Evolutionary conservation across 2,113 vertebrate genomes (phyloP), one percentile per base, ranked within the genome.

Genomic region (Lipophrys pholis): DNA sequence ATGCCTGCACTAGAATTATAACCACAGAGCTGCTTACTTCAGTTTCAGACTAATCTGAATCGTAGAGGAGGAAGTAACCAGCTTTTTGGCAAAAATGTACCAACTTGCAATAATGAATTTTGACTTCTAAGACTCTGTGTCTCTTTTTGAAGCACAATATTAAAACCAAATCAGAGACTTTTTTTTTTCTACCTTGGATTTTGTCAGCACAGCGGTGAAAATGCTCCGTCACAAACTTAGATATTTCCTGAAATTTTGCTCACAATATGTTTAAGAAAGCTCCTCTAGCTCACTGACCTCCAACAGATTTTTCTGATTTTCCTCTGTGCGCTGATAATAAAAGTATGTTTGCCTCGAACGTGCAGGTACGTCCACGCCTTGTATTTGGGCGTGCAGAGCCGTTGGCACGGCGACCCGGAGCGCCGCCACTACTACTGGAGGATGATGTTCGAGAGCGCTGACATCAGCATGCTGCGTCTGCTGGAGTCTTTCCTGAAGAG

Each of bases 401-500:
- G 96, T 6, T 99, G 97, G 97, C 95, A 95, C 8, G 90, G 94
- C 0, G 96, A 97, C 84, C 93, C 92, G 0, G 94, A 96, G 72
- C 94, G 94, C 42, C 95, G 95, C 14, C 97, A 97, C 93, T 98
- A 94, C 92, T 97, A 97, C 94, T 97, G 97, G 96, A 87, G 95
- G 69, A 96, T 97, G 96, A 96, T 98, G 96, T 99, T 99, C 0
- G 96, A 96, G 91, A 97, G 94, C 8, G 98, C 98, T 0, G 98
- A 99, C 48, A 97, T 99, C 94, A 97, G 94, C 93, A 98, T 99
- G 96, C 92, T 99, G 84, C 94, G 97, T 8, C 94, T 99, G 58
- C 94, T 99, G 58, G 97, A 99, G 94, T 96, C 96, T 83, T 99
- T 99, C 90, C 94, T 99, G 85, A 99, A 98, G 94, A 99, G 97